Evolutionary conservation across 2,888 invertebrate species (phyloP), one percentile per base, ranked within the genome.

Genomic region (Aplocera efformata): DNA sequence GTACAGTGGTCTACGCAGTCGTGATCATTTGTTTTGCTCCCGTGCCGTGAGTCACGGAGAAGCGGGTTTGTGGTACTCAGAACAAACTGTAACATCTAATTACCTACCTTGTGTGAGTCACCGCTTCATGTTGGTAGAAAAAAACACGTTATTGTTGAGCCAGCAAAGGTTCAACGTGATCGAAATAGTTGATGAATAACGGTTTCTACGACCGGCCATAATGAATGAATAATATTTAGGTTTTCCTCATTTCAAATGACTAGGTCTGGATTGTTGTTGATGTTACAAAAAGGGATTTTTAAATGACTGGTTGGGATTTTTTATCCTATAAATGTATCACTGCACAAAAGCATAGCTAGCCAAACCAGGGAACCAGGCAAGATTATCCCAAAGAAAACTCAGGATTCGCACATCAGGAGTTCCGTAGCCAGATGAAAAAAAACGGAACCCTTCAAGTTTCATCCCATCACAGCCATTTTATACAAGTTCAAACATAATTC

Each of bases 31-130:
- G 63, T 64, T 72, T 73, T 63, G 70, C 67, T 76, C 69, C 69
- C 65, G 62, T 63, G 49, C 59, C 50, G 60, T 83, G 81, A 81
- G 60, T 83, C 80, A 81, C 60, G 39, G 34, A 49, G 52, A 53
- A 57, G 61, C 63, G 64, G 63, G 63, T 62, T 67, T 49, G 53
- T 61, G 56, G 58, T 56, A 64, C 63, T 58, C 57, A 59, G 61
- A 57, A 60, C 49, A 54, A 70, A 73, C 53, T 63, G 63, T 75
- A 72, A 58, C 65, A 59, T 70, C 68, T 72, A 73, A 73, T 72
- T 67, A 68, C 54, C 57, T 42, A 53, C 54, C 57, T 42, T 53
- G 56, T 58, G 51, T 66, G 60, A 63, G 44, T 67, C 63, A 66
- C 37, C 13, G 22, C 32, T 43, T 56, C 56, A 56, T 50, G 42